Conservation (phyloP, 2,888 invertebrate species). For the Andrena flavipes region DNA sequence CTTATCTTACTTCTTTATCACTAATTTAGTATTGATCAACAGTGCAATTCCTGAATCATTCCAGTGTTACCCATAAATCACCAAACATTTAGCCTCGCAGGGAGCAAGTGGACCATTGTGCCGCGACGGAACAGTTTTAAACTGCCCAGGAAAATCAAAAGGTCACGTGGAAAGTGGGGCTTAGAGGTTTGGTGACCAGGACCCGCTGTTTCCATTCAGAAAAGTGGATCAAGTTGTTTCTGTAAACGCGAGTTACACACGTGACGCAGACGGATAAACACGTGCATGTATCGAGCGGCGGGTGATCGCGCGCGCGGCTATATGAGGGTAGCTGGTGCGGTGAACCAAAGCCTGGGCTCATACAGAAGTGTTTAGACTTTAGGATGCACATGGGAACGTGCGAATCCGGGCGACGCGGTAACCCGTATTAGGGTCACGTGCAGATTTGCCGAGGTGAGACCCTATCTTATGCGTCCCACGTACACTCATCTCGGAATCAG, state of each 20-base stretch:
- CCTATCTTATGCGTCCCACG: slow-evolving; percentile 81
- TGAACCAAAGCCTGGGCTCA: slow-evolving; percentile 63
- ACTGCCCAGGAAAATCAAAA: slow-evolving; percentile 22
- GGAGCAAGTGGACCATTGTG: slow-evolving; percentile 2
- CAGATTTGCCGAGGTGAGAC: slow-evolving; percentile 79
- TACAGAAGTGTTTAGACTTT: slow-evolving; percentile 75
- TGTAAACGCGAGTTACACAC: slow-evolving; percentile 52
- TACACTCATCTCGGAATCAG: slow-evolving; percentile 82
- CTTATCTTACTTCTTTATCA: background rate
- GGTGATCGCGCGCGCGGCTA: background rate
- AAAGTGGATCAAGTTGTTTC: slow-evolving; percentile 64
- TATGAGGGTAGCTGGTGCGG: slow-evolving; percentile 42
- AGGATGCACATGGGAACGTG: slow-evolving; percentile 77
- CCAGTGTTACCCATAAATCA: background rate
- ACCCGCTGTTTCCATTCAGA: slow-evolving; percentile 10
- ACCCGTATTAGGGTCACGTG: slow-evolving; percentile 82
- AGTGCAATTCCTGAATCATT: background rate
- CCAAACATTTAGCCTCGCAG: background rate
- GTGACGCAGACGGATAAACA: slow-evolving; percentile 43
- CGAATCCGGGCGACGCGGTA: slow-evolving; percentile 74
- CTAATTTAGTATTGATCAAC: background rate
- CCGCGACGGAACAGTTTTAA: slow-evolving; percentile 7
- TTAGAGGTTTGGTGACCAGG: slow-evolving; percentile 26
- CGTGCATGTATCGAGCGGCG: slow-evolving; percentile 1
- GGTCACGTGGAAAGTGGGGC: slow-evolving; percentile 3